These are phyloP conservation scores for Ahaetulla prasina DNA, from an alignment of 2,113 vertebrate species.

Conservation along the genomic window DNA sequence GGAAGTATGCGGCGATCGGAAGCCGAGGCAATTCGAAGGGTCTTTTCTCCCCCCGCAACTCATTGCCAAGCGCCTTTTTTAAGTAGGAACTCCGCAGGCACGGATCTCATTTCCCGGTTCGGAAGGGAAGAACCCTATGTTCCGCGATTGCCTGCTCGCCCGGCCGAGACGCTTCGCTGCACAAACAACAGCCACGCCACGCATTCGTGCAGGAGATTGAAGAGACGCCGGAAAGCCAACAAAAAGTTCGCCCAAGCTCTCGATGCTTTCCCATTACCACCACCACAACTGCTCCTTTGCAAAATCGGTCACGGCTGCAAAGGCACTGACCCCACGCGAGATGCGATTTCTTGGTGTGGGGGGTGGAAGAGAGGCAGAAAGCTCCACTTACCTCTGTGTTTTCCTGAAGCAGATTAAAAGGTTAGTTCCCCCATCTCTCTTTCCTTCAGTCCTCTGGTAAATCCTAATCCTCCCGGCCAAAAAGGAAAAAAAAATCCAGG, in stretches of 20 bases:
- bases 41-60: not conserved
- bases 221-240: not conserved
- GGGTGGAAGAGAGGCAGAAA: not conserved
- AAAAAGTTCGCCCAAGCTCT: not conserved
- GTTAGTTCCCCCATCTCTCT: not conserved
- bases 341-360: not conserved
- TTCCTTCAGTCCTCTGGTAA: not conserved
- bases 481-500: not conserved
- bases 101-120: not conserved
- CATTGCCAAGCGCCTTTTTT: not conserved
- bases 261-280: not conserved
- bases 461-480: not conserved
- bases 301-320: not conserved
- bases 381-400: not conserved
- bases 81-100: not conserved
- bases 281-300: not conserved
- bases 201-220: constrained; percentile 6
- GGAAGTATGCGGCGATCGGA: not conserved
- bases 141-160: constrained; percentile 36
- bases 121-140: constrained; percentile 28
- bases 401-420: not conserved
- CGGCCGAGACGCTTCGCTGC: constrained; percentile 52
- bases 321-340: not conserved
- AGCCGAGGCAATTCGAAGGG: not conserved
- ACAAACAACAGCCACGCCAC: constrained; percentile 31